A percentile compares a stretch with the other conserved stretches of the same genome.
phyloP scores from a whole-genome alignment of 2,797 vertebrate genomes.

The Parotocinclus haroldoi region DNA sequence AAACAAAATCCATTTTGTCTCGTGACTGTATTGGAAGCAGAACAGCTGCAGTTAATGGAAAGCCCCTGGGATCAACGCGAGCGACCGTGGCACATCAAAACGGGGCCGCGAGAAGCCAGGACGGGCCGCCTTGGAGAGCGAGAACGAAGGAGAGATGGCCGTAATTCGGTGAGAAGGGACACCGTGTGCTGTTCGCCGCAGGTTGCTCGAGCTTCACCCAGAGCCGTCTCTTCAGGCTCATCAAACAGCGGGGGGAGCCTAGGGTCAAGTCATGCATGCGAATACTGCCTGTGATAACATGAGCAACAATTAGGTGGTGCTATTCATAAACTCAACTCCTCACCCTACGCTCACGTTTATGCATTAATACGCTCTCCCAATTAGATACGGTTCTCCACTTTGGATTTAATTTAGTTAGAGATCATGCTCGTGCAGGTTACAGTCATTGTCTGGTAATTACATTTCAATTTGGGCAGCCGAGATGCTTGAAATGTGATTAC shows the following conservation, averaged over 20 bases:
- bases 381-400: conserved; percentile 57
- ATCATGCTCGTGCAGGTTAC: conserved; percentile 57
- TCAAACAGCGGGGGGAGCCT: conserved; percentile 1
- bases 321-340: conserved; percentile 3
- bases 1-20: conserved; percentile 13
- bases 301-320: not conserved
- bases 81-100: not conserved
- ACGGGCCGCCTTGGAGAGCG: not conserved
- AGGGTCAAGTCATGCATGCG: conserved; percentile 27
- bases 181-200: no score
- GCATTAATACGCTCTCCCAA: conserved; percentile 50
- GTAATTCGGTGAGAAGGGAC: not conserved
- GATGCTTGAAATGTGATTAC: conserved; percentile 63
- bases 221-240: conserved; percentile 9
- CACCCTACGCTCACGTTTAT: conserved; percentile 25
- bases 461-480: conserved; percentile 65
- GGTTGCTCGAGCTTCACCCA: not conserved
- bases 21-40: conserved; percentile 9
- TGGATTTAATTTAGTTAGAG: conserved; percentile 56
- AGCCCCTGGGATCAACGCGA: conserved; percentile 15
- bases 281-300: conserved; percentile 11
- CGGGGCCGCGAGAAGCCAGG: not conserved
- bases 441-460: conserved; percentile 67
- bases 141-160: not conserved
- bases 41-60: conserved; percentile 15